A percentile compares a stretch with the other conserved stretches of the same genome.
Evolutionary conservation across 2,797 vertebrate genomes (phyloP).

Genomic region (Discoglossus pictus): DNA sequence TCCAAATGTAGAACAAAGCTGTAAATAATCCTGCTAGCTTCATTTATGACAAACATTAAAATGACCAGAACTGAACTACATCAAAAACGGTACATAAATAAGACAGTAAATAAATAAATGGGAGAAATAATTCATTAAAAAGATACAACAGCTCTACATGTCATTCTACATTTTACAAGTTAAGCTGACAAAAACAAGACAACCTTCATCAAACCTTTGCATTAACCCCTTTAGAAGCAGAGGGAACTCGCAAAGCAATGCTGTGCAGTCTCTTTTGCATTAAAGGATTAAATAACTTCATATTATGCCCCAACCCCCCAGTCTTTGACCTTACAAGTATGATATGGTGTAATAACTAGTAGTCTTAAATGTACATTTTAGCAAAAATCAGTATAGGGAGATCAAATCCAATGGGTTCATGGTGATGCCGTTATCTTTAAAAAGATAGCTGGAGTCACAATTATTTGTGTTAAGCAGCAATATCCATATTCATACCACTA

Average conservation of each 20-base stretch:
- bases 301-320: conserved; percentile 49
- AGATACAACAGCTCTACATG: conserved; percentile 68
- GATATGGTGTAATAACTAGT: conserved; percentile 50
- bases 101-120: conserved; percentile 82
- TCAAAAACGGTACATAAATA: conserved; percentile 82
- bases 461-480: neutral
- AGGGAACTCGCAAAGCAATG: neutral
- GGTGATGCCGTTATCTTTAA: conserved; percentile 31
- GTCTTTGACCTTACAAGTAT: conserved; percentile 66
- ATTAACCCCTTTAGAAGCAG: conserved; percentile 44
- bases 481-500: neutral
- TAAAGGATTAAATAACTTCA: conserved; percentile 63
- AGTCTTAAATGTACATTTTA: conserved; percentile 39
- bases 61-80: conserved; percentile 77
- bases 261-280: neutral
- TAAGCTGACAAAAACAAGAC: conserved; percentile 66
- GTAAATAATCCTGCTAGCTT: conserved; percentile 59
- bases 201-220: conserved; percentile 70
- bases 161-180: conserved; percentile 70
- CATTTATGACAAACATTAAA: conserved; percentile 64
- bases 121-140: conserved; percentile 70
- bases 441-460: conserved; percentile 14
- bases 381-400: conserved; percentile 31
- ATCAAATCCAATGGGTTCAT: conserved; percentile 14
- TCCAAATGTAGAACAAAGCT: conserved; percentile 57